Conservation (phyloP, 1,140 invertebrate genomes). For the Onthophagus taurus region DNA sequence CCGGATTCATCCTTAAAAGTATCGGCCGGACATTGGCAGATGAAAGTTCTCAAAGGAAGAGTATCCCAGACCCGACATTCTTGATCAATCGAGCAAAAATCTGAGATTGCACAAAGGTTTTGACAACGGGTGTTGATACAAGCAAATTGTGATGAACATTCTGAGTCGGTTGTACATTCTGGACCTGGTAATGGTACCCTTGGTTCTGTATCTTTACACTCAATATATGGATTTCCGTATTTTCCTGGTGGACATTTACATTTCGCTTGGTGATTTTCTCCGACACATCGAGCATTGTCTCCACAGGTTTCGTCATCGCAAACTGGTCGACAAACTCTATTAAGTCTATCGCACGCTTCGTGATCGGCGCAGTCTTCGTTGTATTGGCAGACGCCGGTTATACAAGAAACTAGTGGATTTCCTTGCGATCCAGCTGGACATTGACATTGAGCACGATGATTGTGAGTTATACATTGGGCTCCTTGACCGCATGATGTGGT, state of each 20-base stretch:
- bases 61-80: constrained; percentile 70
- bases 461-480: constrained; percentile 63
- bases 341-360: constrained; percentile 76
- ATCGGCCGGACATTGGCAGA: constrained; percentile 71
- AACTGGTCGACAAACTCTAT: constrained; percentile 72
- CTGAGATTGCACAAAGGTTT: constrained; percentile 60
- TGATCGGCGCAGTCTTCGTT: constrained; percentile 83
- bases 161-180: constrained; percentile 63
- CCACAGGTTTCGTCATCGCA: constrained; percentile 72
- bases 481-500: constrained; percentile 63
- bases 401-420: constrained; percentile 68
- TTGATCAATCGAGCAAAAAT: constrained; percentile 63
- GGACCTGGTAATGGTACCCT: constrained; percentile 38
- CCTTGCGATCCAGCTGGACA: constrained; percentile 80
- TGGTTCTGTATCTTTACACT: constrained; percentile 44
- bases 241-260: constrained; percentile 67
- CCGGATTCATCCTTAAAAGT: constrained; percentile 53
- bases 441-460: constrained; percentile 68
- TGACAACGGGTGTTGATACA: constrained; percentile 69
- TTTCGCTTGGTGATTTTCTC: constrained; percentile 63
- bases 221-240: constrained; percentile 67
- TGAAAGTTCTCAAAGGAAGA: constrained; percentile 65
- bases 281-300: constrained; percentile 60
- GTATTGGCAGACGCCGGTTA: constrained; percentile 73
- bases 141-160: constrained; percentile 61